These are phyloP conservation scores for Gadopsis marmoratus DNA, from an alignment of 2,797 vertebrate species.

Conservation along the genomic window DNA sequence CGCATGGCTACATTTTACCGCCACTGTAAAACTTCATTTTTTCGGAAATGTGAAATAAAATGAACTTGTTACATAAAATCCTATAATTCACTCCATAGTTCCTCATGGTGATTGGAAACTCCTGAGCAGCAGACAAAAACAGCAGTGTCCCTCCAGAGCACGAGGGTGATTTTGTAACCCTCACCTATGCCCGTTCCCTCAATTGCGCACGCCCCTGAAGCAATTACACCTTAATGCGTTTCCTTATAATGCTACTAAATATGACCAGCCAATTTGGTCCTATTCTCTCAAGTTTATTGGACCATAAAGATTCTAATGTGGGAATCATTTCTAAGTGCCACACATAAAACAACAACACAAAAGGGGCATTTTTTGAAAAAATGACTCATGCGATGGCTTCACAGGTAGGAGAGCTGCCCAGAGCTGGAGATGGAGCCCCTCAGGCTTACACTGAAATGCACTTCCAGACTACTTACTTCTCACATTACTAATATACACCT, in stretches of 20 bases:
- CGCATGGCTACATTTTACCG: conserved; percentile 84
- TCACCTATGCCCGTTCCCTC: conserved; percentile 73
- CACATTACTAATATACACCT: conserved; percentile 74
- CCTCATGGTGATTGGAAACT: conserved; percentile 74
- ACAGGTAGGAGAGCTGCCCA: conserved; percentile 76
- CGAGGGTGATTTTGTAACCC: conserved; percentile 53
- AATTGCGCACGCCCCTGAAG: conserved; percentile 61
- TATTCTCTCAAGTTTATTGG: conserved; percentile 84
- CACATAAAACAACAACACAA: conserved; percentile 81
- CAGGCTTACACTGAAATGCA: conserved; percentile 58
- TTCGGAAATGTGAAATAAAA: conserved; percentile 85
- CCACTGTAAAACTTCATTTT: conserved; percentile 81
- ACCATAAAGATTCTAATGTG: conserved; percentile 79
- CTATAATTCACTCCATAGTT: conserved; percentile 78
- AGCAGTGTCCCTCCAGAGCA: conserved; percentile 70
- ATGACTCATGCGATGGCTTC: conserved; percentile 66
- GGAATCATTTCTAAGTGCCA: conserved; percentile 82
- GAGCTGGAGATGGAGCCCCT: conserved; percentile 68
- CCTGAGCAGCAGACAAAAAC: conserved; percentile 70
- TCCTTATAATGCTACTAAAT: conserved; percentile 84
- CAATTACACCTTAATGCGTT: conserved; percentile 83
- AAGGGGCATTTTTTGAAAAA: conserved; percentile 66
- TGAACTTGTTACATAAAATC: conserved; percentile 78
- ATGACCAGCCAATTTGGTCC: conserved; percentile 80
- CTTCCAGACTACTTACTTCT: conserved; percentile 71